Conservation (phyloP, 2,113 vertebrate genomes). For the Corythornis cristatus region DNA sequence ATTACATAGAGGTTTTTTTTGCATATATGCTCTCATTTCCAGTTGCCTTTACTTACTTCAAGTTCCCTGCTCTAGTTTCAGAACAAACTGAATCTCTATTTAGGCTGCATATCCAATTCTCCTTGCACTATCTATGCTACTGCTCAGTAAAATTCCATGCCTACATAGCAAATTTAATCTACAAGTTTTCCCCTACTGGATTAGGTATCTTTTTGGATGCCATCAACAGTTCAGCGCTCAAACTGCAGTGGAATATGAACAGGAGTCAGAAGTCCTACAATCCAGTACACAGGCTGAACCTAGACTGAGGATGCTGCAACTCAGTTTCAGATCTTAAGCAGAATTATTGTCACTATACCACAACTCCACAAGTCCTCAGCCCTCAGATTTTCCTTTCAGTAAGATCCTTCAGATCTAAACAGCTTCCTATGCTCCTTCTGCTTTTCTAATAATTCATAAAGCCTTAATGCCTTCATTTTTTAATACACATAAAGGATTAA, state of each 20-base stretch:
- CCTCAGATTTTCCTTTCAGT: background rate
- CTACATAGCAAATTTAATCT: background rate
- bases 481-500: background rate
- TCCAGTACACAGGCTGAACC: background rate
- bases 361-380: background rate
- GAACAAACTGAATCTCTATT: background rate
- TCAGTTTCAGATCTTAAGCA: background rate
- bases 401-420: background rate
- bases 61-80: background rate
- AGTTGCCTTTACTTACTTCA: background rate
- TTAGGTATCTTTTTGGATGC: background rate
- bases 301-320: background rate
- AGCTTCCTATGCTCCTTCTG: background rate
- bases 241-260: background rate
- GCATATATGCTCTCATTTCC: background rate
- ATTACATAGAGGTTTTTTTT: accelerated
- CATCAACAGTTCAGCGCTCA: background rate
- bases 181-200: background rate
- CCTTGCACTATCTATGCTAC: background rate
- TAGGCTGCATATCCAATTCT: background rate
- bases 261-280: background rate
- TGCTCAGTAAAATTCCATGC: background rate
- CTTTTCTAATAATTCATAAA: background rate
- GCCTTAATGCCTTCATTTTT: background rate
- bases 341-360: background rate